Evolutionary conservation across 1,140 invertebrate species (phyloP).

Genomic region (Parapsyche elsis): DNA sequence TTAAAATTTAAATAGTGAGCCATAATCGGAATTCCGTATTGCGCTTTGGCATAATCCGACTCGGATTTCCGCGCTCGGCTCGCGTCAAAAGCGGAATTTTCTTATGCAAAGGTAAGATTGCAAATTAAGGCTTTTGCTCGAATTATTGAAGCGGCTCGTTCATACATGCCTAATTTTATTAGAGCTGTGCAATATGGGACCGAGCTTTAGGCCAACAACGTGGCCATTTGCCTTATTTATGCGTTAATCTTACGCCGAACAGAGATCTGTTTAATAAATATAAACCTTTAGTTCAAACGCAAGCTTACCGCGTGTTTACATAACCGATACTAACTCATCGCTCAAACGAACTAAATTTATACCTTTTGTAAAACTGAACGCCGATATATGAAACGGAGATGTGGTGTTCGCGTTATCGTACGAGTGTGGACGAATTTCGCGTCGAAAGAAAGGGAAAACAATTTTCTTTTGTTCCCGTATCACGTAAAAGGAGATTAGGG

Average conservation of each 20-base stretch:
- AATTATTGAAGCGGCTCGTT: slow-evolving; percentile 22
- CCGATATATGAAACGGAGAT: too few relatives aligned
- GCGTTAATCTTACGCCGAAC: neutral
- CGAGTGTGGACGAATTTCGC: too few relatives aligned
- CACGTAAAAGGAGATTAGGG: slow-evolving; percentile 1
- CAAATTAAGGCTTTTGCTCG: slow-evolving; percentile 32
- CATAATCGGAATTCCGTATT: neutral
- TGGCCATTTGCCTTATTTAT: slow-evolving; percentile 7
- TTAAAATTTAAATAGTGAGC: too few relatives aligned
- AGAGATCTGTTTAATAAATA: neutral
- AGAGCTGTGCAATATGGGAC: neutral
- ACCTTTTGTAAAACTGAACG: too few relatives aligned
- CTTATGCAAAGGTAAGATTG: slow-evolving; percentile 35
- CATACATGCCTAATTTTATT: slow-evolving; percentile 26
- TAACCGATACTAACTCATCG: too few relatives aligned
- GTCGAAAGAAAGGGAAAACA: neutral
- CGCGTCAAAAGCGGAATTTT: slow-evolving; percentile 16
- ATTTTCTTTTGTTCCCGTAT: slow-evolving; percentile 9
- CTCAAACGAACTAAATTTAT: too few relatives aligned
- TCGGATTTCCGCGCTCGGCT: neutral
- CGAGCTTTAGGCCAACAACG: neutral
- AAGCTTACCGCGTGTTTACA: too few relatives aligned
- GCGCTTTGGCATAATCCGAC: slow-evolving; percentile 28
- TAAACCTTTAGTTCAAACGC: too few relatives aligned
- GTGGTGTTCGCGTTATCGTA: too few relatives aligned